A percentile compares a stretch with the other conserved stretches of the same genome.
These are phyloP conservation scores for Rhingia campestris DNA, from an alignment of 2,888 invertebrate species.

Conservation along the genomic window DNA sequence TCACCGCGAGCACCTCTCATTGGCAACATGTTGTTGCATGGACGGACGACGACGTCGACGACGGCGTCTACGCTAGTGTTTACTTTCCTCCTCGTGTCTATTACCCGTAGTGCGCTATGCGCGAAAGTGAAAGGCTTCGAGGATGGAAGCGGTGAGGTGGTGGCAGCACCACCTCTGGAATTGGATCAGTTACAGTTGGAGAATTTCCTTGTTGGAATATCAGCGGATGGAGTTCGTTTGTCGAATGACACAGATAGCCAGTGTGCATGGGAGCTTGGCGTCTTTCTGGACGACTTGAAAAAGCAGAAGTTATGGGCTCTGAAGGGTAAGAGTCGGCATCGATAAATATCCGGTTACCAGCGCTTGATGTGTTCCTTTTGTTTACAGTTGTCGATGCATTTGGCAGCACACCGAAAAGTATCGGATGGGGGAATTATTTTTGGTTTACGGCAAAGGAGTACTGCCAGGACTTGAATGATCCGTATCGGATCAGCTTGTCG, in stretches of 20 bases:
- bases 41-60: constrained; percentile 26
- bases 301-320: constrained; percentile 76
- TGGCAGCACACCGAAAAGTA: constrained; percentile 76
- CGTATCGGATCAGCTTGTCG: constrained; percentile 77
- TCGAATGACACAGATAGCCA: constrained; percentile 72
- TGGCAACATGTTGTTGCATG: constrained; percentile 61
- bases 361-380: background rate
- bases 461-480: constrained; percentile 77
- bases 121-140: constrained; percentile 68
- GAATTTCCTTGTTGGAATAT: constrained; percentile 78
- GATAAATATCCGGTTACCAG: background rate
- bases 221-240: constrained; percentile 75
- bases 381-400: constrained; percentile 78
- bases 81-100: constrained; percentile 60
- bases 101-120: constrained; percentile 24
- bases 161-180: constrained; percentile 44
- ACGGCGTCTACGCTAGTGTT: constrained; percentile 23
- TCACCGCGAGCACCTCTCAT: constrained; percentile 62
- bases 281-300: constrained; percentile 75
- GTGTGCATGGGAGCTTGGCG: constrained; percentile 77
- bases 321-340: constrained; percentile 75
- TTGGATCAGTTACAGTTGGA: constrained; percentile 66
- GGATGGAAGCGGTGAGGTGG: constrained; percentile 13
- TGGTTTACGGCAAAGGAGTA: constrained; percentile 78
- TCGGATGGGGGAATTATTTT: constrained; percentile 78